Base-by-base conservation (phyloP, 2,113 vertebrate species). In the Rhagologus leucostigma region DNA sequence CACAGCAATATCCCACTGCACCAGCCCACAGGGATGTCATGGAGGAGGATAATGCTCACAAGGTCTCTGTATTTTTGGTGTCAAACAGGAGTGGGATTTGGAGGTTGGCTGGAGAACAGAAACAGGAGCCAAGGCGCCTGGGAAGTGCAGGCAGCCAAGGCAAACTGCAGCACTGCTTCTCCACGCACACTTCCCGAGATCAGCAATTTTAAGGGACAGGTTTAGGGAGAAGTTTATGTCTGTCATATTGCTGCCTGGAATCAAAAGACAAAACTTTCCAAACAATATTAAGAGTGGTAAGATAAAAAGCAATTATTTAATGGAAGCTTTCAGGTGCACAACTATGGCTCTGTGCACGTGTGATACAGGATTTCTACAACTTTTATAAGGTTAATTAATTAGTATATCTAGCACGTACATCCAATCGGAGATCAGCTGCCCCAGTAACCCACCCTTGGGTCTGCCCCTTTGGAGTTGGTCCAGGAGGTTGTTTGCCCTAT, bases 291-390 rank as follows among this genome's bases (percentile, higher is more conserved):
- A 50, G 33, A 44, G 22, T 52, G 9, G 32, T 18, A 27, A 77
- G 33, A 68, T 27, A 52, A 37, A 68, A 50, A 68, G 6, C 17
- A 77, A 5, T 44, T 77, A 6, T 77, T 60, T 52, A 77, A 27
- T 52, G 37, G 21, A 68, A 68, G 22, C 4, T 37, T 68, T 68
- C 27, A 42, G 22, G 6, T 33, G 21, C 14, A 32, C 37, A 52
- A 22, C 32, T 42, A 59, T 17, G 21, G 23, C 52, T 35, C 21
- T 35, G 44, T 0, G 0, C 27, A 18, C 0, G 0, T 0, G 0
- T 59, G 33, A 27, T 19, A 37, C 4, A 37, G 27, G 11, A 44
- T 50, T 60, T 37, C 5, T 22, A 27, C 17, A 13, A 18, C 68
- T 60, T 50, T 37, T 68, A 27, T 44, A 6, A 33, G 21, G 46